Evolutionary conservation across 2,113 vertebrate genomes (phyloP).

Genomic region (Oceanites oceanicus): DNA sequence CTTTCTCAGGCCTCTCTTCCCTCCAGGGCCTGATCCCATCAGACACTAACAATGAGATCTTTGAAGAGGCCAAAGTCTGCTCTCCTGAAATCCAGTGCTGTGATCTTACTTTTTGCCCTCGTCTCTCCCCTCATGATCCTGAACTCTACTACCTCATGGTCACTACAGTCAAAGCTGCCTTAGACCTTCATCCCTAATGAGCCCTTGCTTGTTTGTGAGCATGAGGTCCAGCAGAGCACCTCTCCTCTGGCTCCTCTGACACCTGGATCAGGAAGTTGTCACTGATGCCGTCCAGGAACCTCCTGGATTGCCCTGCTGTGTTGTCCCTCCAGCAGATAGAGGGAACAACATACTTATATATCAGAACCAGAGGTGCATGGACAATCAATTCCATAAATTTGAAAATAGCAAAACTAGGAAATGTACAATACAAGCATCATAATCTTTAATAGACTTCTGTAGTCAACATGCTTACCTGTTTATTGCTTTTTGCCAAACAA

Average conservation of each 20-base stretch:
- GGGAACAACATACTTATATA: neutral
- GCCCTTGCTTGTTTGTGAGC: neutral
- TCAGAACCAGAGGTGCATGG: neutral
- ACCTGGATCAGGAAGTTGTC: neutral
- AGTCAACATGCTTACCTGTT: conserved; percentile 77
- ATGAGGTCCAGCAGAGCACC: neutral
- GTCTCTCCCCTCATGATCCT: neutral
- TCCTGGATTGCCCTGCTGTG: neutral
- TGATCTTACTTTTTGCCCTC: neutral
- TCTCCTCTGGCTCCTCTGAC: neutral
- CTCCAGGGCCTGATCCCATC: neutral
- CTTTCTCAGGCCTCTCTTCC: neutral
- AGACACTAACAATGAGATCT: neutral
- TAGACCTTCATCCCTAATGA: neutral
- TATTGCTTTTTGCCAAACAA: conserved; percentile 83
- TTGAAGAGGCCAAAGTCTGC: neutral
- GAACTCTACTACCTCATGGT: neutral
- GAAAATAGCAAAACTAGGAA: neutral
- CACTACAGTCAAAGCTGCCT: neutral
- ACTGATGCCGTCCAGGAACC: neutral
- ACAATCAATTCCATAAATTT: neutral
- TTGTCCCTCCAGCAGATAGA: neutral
- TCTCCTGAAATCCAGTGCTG: neutral
- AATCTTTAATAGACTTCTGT: neutral
- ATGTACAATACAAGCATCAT: neutral